Conservation (phyloP, 1,140 invertebrate species). For the Cephus cinctus region DNA sequence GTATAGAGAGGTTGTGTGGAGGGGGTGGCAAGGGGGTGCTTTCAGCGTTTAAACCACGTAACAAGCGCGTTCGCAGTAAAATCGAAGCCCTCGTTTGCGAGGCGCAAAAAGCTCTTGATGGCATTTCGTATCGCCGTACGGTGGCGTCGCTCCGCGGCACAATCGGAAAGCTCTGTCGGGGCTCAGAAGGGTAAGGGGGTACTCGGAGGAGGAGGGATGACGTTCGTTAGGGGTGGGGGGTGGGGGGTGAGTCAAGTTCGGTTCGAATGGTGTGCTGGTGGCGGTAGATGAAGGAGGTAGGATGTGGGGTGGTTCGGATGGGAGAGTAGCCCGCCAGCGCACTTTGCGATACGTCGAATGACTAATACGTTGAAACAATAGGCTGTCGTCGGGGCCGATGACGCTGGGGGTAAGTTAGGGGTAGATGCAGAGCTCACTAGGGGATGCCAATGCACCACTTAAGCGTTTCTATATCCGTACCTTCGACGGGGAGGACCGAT, state of each 20-base stretch:
- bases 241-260: constrained; percentile 27
- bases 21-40: constrained; percentile 7
- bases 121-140: background rate
- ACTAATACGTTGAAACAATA: constrained; percentile 58
- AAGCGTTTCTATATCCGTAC: constrained; percentile 54
- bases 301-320: constrained; percentile 16
- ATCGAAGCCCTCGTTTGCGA: background rate
- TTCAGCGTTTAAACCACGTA: constrained; percentile 7
- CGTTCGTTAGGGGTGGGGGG: constrained; percentile 13
- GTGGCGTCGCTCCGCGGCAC: constrained; percentile 2
- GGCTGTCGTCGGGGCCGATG: constrained; percentile 44
- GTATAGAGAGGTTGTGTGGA: background rate
- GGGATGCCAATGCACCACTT: constrained; percentile 57
- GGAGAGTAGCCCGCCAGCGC: constrained; percentile 39
- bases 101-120: background rate
- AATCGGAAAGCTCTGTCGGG: background rate
- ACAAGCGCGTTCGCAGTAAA: background rate
- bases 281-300: constrained; percentile 22
- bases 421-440: constrained; percentile 15
- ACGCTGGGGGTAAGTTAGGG: background rate
- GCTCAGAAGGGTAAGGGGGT: background rate
- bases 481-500: constrained; percentile 32
- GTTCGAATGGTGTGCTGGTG: background rate
- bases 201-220: constrained; percentile 22
- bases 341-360: constrained; percentile 56